A percentile compares a stretch with the other conserved stretches of the same genome.
Evolutionary conservation across 1,140 invertebrate genomes (phyloP).

Genomic region (Sinonovacula constricta): DNA sequence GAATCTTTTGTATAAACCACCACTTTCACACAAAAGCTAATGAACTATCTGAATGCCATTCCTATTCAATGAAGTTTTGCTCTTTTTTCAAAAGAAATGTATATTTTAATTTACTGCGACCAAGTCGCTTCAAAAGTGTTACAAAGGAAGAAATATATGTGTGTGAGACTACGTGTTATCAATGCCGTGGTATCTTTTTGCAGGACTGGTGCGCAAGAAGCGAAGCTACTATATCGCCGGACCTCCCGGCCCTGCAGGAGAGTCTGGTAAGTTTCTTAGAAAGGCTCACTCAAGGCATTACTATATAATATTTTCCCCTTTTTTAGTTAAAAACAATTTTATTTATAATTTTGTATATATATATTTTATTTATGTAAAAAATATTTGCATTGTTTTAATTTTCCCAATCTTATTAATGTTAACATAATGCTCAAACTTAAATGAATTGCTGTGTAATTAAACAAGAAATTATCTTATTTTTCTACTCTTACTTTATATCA

Average conservation of each 20-base stretch:
- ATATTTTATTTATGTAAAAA: no score
- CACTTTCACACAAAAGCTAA: neutral
- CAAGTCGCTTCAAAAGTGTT: neutral
- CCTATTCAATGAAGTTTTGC: neutral
- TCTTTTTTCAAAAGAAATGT: neutral
- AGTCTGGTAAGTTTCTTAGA: slow-evolving; percentile 36
- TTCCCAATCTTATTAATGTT: no score
- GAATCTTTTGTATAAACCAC: neutral
- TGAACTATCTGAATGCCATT: neutral
- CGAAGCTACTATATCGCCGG: slow-evolving; percentile 43
- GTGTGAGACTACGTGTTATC: neutral
- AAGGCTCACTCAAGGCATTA: no score
- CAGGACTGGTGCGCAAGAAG: slow-evolving; percentile 33
- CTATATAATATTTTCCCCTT: no score
- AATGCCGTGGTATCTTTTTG: neutral
- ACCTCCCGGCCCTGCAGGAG: slow-evolving; percentile 41
- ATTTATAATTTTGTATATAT: no score
- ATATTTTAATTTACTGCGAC: neutral
- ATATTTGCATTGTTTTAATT: no score
- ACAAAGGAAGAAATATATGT: neutral
- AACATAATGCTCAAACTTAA: no score
- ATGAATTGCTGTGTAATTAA: no score
- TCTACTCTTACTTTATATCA: no score
- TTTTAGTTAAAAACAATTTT: no score
- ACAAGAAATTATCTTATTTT: no score